Percentiles rank a stretch among this genome's conserved stretches.
Conservation (phyloP, 2,113 vertebrate species). For the Anser cygnoides region DNA sequence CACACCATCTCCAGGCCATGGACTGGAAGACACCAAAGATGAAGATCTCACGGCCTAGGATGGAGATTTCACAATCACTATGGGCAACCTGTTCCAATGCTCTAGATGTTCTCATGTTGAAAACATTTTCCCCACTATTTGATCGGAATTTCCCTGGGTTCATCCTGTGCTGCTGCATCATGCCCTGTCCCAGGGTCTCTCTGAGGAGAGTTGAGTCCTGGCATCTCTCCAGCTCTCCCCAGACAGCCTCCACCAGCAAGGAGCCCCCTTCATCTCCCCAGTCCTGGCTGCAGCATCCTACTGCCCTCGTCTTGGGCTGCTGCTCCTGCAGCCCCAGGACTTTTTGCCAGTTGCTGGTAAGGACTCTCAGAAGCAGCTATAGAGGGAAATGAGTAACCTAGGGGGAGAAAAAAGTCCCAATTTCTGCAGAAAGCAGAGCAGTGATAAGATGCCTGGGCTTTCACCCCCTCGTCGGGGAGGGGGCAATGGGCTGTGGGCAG, state of each 20-base stretch:
- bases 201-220: neutral
- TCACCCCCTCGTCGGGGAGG: accelerated
- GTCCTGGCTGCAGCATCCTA: neutral
- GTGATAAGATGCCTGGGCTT: neutral
- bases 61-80: neutral
- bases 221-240: neutral
- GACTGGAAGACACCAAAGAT: neutral
- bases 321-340: neutral
- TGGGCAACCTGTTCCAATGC: neutral
- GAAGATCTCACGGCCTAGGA: neutral
- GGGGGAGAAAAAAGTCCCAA: neutral
- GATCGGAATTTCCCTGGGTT: neutral
- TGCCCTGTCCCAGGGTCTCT: neutral
- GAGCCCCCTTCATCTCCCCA: accelerated
- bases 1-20: accelerated
- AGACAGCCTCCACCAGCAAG: neutral
- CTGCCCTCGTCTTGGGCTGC: no score
- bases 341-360: neutral
- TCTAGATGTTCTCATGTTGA: neutral
- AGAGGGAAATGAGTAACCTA: neutral
- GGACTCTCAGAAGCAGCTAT: neutral
- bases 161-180: accelerated
- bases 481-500: neutral
- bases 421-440: neutral
- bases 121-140: neutral